Base-by-base conservation (phyloP, 2,888 invertebrate species). In the Lagria hirta region DNA sequence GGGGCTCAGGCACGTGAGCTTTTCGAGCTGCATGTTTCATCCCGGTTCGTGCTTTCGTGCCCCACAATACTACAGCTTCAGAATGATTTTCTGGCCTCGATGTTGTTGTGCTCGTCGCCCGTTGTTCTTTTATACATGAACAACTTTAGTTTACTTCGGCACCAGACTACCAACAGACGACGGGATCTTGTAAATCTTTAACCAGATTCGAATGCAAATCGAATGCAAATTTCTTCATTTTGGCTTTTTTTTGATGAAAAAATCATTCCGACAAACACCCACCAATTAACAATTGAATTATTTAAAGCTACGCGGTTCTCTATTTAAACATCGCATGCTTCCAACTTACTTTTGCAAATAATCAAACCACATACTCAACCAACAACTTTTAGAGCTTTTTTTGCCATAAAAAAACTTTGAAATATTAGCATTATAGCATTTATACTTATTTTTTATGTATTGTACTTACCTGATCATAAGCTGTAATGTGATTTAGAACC, bases 1-100 rank as follows among this genome's bases (percentile, higher is more conserved):
- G 62, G 71, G 59, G 48, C 54, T 30, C 26, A 43, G 56, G 61
- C 64, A 64, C 63, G 65, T 65, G 65, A 64, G 64, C 54, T 27
- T 22, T 34, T 35, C 17, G 17, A 42, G 27, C 41, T 45, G 35
- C 45, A 41, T 49, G 34, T 42, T 43, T 45, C 41, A 41, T 46
- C 41, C 49, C 43, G 36, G 37, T 47, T 26, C n/a, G n/a, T n/a
- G n/a, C n/a, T 24, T 21, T 35, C 27, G 30, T 38, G 38, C 32
- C 38, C 40, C 36, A 45, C 44, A 49, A 48, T 48, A 48, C 40
- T 35, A 43, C 45, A n/a, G n/a, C n/a, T n/a, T n/a, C n/a, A 24
- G 42, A 42, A 42, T 35, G 38, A 42, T 44, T 42, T 49, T 20
- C 33, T 16, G 33, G 32, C 29, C 30, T 42, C 34, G 43, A 37